Conservation (phyloP, 2,888 invertebrate genomes). For the Pollenia labialis region DNA sequence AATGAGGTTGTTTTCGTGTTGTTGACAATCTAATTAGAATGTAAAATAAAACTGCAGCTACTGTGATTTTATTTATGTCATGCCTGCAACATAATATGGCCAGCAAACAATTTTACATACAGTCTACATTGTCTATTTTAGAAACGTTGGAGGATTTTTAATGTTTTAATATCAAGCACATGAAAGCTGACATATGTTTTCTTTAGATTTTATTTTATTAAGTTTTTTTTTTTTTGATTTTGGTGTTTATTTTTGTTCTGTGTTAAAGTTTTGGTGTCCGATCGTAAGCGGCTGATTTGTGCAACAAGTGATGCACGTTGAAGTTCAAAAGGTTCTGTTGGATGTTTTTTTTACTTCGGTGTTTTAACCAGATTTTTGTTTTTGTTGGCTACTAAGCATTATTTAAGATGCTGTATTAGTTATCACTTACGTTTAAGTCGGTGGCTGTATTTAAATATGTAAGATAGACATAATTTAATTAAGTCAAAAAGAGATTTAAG, state of each 20-base stretch:
- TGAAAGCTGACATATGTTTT: conserved; percentile 80
- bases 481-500: background rate
- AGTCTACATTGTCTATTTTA: conserved; percentile 47
- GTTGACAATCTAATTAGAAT: conserved; percentile 83
- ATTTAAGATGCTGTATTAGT: conserved; percentile 32
- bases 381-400: background rate
- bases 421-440: conserved; percentile 6
- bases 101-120: conserved; percentile 22
- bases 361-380: background rate
- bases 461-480: conserved; percentile 28
- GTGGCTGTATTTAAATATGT: background rate
- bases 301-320: conserved; percentile 72
- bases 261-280: conserved; percentile 77
- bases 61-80: conserved; percentile 71
- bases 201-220: conserved; percentile 44
- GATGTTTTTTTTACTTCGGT: background rate
- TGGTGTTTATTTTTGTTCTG: conserved; percentile 69
- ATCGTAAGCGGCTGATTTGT: conserved; percentile 72
- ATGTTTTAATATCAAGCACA: conserved; percentile 68
- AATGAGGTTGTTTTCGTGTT: conserved; percentile 74
- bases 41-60: conserved; percentile 77
- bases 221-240: background rate
- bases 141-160: conserved; percentile 63
- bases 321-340: conserved; percentile 66
- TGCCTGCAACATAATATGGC: conserved; percentile 61